These are phyloP conservation scores for Lycophotia porphyrea DNA, from an alignment of 2,888 invertebrate genomes.

Conservation along the genomic window DNA sequence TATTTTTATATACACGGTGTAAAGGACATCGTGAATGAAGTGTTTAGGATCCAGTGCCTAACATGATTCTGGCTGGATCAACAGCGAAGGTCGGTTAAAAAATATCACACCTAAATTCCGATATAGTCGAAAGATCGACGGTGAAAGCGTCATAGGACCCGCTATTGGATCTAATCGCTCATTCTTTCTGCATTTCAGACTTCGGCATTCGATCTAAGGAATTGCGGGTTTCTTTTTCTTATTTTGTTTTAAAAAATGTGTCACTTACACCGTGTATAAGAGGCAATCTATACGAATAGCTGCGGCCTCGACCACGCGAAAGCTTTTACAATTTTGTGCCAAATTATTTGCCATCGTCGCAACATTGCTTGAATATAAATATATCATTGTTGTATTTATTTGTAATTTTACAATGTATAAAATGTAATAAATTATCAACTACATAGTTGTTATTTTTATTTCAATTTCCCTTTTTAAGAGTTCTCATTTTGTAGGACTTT, in stretches of 20 bases:
- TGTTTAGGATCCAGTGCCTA: too few species aligned
- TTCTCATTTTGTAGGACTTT: background rate
- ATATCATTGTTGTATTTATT: conserved; percentile 84
- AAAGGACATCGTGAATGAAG: too few species aligned
- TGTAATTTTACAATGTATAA: conserved; percentile 83
- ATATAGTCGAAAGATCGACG: too few species aligned
- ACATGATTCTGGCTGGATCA: too few species aligned
- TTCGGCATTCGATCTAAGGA: too few species aligned
- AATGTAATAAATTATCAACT: conserved; percentile 80
- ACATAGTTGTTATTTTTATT: conserved; percentile 57
- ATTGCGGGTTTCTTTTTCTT: too few species aligned
- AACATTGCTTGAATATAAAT: conserved; percentile 74
- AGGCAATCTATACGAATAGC: conserved; percentile 30
- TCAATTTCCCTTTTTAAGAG: background rate
- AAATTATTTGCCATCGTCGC: conserved; percentile 87
- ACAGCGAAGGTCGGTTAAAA: too few species aligned
- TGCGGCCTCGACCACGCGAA: conserved; percentile 69
- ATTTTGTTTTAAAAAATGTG: too few species aligned
- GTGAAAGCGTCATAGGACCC: too few species aligned
- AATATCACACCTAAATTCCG: too few species aligned
- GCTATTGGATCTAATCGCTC: too few species aligned
- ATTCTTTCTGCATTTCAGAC: too few species aligned
- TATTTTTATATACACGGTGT: background rate
- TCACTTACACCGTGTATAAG: conserved; percentile 6
- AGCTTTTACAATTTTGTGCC: conserved; percentile 82